These are phyloP conservation scores for Abrostola tripartita DNA, from an alignment of 2,888 invertebrate species.

Conservation along the genomic window DNA sequence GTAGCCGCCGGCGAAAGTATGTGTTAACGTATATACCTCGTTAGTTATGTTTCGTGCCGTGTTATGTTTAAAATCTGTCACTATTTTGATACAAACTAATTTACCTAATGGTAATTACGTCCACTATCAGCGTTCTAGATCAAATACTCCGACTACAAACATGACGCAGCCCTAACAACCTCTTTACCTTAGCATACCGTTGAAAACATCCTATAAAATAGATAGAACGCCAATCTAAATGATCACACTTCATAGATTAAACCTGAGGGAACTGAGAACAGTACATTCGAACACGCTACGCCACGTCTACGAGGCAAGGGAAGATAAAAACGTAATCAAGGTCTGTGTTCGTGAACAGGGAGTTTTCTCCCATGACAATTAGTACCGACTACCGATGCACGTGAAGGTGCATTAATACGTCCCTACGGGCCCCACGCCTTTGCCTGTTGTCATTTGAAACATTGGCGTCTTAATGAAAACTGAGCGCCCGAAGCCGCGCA, in stretches of 20 bases:
- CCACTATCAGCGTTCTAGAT: no score
- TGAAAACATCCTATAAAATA: conserved; percentile 2
- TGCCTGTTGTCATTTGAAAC: conserved; percentile 76
- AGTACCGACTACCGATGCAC: conserved; percentile 20
- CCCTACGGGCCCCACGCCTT: conserved; percentile 54
- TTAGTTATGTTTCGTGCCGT: no score
- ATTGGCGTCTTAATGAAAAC: conserved; percentile 84
- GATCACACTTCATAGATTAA: conserved; percentile 25
- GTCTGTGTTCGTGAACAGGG: conserved; percentile 20
- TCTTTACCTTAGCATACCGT: no score
- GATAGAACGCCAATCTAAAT: conserved; percentile 23
- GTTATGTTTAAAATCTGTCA: no score
- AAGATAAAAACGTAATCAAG: conserved; percentile 51
- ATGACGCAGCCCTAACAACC: no score
- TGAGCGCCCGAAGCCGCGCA: conserved; percentile 75
- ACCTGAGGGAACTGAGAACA: conserved; percentile 28
- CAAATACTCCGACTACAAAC: no score
- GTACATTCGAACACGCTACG: conserved; percentile 13
- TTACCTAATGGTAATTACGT: no score
- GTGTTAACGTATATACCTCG: no score
- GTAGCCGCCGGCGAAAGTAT: background rate
- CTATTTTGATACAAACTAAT: no score
- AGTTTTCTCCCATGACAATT: conserved; percentile 44
- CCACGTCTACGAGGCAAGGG: conserved; percentile 25
- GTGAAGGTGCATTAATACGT: conserved; percentile 57